These are phyloP conservation scores for Noctua comes DNA, from an alignment of 2,888 invertebrate genomes.

Conservation along the genomic window DNA sequence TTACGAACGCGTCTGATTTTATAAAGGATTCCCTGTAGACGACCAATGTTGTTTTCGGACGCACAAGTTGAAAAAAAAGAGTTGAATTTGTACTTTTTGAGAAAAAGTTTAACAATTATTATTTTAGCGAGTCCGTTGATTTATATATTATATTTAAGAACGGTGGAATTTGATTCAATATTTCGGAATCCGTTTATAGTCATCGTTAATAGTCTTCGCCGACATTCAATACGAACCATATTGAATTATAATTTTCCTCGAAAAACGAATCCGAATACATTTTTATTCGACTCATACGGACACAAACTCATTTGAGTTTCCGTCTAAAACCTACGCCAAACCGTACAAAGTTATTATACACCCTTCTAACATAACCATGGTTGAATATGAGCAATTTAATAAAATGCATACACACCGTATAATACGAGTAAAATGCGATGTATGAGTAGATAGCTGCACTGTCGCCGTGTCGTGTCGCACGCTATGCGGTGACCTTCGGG, in stretches of 20 bases:
- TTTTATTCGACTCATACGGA: too few species aligned
- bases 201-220: too few species aligned
- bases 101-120: background rate
- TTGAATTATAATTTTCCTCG: background rate
- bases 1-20: background rate
- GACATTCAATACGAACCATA: background rate
- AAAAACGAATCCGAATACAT: background rate
- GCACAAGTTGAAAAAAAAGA: background rate
- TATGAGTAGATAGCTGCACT: slow-evolving; percentile 29
- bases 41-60: background rate
- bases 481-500: slow-evolving; percentile 45
- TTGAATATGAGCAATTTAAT: slow-evolving; percentile 39
- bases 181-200: background rate
- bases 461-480: slow-evolving; percentile 47
- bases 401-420: slow-evolving; percentile 7
- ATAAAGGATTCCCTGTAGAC: background rate
- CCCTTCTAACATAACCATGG: slow-evolving; percentile 9
- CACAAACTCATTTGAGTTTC: too few species aligned
- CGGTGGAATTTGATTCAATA: background rate
- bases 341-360: background rate
- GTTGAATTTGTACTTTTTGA: background rate
- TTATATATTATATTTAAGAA: background rate
- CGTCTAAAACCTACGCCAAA: background rate
- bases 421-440: slow-evolving; percentile 22
- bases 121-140: background rate